Evolutionary conservation across 2,888 invertebrate genomes (phyloP).

Genomic region (Ommatoiulus sabulosus): DNA sequence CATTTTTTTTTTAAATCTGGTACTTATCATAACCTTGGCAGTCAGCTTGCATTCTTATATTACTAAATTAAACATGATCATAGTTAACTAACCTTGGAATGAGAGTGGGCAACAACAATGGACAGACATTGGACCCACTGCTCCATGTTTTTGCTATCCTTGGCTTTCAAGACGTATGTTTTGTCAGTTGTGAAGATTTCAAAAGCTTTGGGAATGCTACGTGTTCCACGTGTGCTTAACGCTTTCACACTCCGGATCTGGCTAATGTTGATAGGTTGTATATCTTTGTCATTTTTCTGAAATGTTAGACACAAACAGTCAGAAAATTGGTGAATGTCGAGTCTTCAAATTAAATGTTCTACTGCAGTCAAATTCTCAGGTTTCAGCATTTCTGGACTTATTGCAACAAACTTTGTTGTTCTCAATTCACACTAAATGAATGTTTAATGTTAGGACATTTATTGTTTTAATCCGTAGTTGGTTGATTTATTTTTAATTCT

Average conservation of each 20-base stretch:
- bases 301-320: conserved; percentile 59
- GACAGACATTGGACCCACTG: conserved; percentile 96
- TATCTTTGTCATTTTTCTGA: conserved; percentile 78
- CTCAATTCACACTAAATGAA: neutral
- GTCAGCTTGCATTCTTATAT: too few species aligned
- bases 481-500: too few species aligned
- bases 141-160: conserved; percentile 93
- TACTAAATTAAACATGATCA: neutral
- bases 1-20: too few species aligned
- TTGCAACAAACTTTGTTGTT: neutral
- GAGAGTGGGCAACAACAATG: conserved; percentile 90
- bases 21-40: too few species aligned
- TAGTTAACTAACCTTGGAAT: conserved; percentile 69
- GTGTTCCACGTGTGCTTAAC: conserved; percentile 79
- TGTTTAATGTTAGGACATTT: too few species aligned
- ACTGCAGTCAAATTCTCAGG: neutral
- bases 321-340: neutral
- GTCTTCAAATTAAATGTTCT: neutral
- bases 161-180: conserved; percentile 91
- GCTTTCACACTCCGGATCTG: conserved; percentile 96
- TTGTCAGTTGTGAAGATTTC: conserved; percentile 94
- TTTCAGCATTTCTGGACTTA: neutral
- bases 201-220: conserved; percentile 95
- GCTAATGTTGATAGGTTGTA: conserved; percentile 82
- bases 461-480: too few species aligned